Evolutionary conservation across 1,140 invertebrate genomes (phyloP).

Genomic region (Drosophila sechellia): DNA sequence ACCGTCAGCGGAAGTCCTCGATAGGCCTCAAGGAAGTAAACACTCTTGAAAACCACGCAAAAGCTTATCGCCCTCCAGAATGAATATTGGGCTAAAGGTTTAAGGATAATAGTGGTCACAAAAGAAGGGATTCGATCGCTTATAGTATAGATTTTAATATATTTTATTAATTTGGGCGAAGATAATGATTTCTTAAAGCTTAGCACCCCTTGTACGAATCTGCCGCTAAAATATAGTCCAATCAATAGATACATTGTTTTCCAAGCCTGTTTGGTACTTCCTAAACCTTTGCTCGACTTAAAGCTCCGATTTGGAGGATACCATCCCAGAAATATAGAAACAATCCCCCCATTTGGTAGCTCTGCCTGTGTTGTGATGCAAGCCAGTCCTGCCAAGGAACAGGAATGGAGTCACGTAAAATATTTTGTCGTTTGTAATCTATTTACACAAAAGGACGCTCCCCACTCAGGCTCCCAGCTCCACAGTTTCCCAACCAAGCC

Average conservation of each 20-base stretch:
- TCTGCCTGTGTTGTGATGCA: neutral
- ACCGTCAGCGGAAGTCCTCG: conserved; percentile 64
- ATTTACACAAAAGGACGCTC: conserved; percentile 73
- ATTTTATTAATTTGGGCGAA: too few species aligned
- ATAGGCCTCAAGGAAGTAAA: conserved; percentile 79
- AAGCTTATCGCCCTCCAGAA: conserved; percentile 35
- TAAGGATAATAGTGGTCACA: neutral
- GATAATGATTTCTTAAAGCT: too few species aligned
- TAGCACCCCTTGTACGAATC: neutral
- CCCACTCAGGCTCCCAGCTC: neutral
- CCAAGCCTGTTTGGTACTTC: neutral
- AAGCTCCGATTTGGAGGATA: neutral
- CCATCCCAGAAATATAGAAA: neutral
- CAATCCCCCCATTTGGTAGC: conserved; percentile 1
- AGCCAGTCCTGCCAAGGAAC: neutral
- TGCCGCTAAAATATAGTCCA: conserved; percentile 2
- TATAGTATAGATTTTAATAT: neutral
- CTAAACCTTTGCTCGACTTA: neutral
- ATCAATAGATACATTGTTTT: conserved; percentile 21
- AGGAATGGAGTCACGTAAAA: conserved; percentile 48
- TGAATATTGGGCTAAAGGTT: conserved; percentile 3
- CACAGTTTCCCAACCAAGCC: neutral
- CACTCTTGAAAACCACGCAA: conserved; percentile 56
- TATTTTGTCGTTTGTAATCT: conserved; percentile 84
- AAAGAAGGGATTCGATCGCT: neutral